Evolutionary conservation across 2,888 invertebrate genomes (phyloP), one percentile per base, ranked within the genome.

Genomic region (Ctenicera cuprea): DNA sequence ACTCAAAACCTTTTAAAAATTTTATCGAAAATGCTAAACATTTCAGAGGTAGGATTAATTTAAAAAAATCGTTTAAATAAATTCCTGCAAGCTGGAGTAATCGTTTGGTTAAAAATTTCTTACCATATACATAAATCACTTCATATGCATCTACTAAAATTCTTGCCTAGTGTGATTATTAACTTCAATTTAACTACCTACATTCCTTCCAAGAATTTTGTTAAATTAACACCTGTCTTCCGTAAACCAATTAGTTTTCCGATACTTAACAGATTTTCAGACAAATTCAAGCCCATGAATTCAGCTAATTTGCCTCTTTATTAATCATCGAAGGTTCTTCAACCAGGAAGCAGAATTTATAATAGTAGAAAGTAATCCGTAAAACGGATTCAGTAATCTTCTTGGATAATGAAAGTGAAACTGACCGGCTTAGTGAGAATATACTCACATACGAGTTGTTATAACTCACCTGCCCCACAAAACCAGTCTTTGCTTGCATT

Each of bases 321-420:
- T 38, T 37, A 59, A 37, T 33, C 57, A 18, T 30, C 14, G 38
- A 41, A 73, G 78, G 78, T 79, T 75, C 63, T 77, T 79, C 79
- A 79, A 77, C 79, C 79, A 76, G 79, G 79, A 79, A 79, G 71
- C 62, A 33, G 62, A 54, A 62, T 62, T 73, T 50, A 33, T 33
- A 41, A 18, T 50, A 65, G 69, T 73, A 75, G 75, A 75, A 73
- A 75, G 76, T 74, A 66, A 74, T 76, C 71, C 50, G 57, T 54
- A 70, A 64, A 45, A 12, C 16, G 12, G 57, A 66, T 50, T 62
- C 57, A 48, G 43, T 69, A 59, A 43, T 69, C 69, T 33, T 69
- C 62, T 33, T 69, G 59, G 61, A 61, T 68, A 43, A 22, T 62
- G 75, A 75, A 75, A 76, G 75, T 76, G 73, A 73, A 72, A 75